A percentile compares a stretch with the other conserved stretches of the same genome.
These are phyloP conservation scores for Zoanthus gigantus DNA, from an alignment of 92 coral and sea anemone species.

Conservation along the genomic window DNA sequence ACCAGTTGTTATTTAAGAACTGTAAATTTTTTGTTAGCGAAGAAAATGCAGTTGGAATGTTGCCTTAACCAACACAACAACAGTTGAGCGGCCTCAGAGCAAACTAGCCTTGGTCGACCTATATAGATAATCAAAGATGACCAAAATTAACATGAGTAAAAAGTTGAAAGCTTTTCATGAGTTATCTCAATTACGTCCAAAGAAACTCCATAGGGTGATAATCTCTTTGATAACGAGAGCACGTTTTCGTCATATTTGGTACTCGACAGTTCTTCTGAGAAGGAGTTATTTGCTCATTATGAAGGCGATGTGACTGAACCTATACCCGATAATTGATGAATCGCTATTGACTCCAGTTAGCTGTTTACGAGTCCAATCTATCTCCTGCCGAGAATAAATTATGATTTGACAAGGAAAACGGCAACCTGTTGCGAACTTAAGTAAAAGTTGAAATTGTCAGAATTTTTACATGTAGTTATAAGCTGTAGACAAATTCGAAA, in stretches of 20 bases:
- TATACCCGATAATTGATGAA: conserved; percentile 42
- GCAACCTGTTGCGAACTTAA: conserved; percentile 24
- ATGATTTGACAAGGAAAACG: conserved; percentile 32
- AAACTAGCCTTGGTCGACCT: too few relatives aligned
- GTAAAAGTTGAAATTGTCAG: conserved; percentile 40
- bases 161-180: background rate
- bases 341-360: conserved; percentile 20
- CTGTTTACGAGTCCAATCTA: background rate
- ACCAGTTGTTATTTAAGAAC: too few relatives aligned
- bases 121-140: background rate
- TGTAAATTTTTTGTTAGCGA: too few relatives aligned
- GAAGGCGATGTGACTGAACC: conserved; percentile 7
- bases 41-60: too few relatives aligned
- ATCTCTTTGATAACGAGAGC: background rate
- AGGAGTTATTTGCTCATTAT: background rate
- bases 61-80: too few relatives aligned
- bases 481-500: background rate
- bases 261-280: background rate
- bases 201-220: background rate
- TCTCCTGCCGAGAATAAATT: conserved; percentile 35
- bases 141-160: background rate
- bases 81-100: too few relatives aligned
- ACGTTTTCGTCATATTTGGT: background rate
- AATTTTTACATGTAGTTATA: conserved; percentile 4
- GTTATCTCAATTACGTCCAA: background rate